phyloP scores from a whole-genome alignment of 2,888 invertebrate species.

The Ormyrus pomaceus region DNA sequence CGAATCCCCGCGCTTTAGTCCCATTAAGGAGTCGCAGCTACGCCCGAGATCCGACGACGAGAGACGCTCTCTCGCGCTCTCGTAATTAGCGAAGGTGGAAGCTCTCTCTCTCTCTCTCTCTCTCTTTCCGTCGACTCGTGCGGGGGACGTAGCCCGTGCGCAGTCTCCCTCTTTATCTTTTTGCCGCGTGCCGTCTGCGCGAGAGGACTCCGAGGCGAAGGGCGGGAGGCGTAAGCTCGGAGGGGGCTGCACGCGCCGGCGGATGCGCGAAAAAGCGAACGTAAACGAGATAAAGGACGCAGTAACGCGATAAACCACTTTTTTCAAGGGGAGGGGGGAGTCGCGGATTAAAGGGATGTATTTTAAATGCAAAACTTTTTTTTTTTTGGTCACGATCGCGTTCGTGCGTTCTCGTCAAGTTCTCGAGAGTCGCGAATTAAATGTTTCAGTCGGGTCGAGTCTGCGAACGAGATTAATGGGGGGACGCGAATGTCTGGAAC shows the following conservation, averaged over 20 bases:
- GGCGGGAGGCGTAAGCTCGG: too few species aligned
- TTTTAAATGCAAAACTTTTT: too few species aligned
- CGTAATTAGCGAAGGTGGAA: constrained; percentile 42
- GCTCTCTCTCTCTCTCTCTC: not conserved
- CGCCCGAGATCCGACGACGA: constrained; percentile 2
- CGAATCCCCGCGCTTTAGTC: constrained; percentile 31
- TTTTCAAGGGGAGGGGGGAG: too few species aligned
- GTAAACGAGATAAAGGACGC: not conserved
- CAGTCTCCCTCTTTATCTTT: too few species aligned
- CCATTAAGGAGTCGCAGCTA: constrained; percentile 13
- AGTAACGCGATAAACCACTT: not conserved
- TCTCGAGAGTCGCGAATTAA: not conserved
- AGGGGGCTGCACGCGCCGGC: not conserved
- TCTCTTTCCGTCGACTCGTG: not conserved
- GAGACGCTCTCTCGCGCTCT: not conserved
- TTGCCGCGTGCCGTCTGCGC: too few species aligned
- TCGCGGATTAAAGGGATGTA: too few species aligned
- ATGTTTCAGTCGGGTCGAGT: not conserved
- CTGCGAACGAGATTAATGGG: too few species aligned
- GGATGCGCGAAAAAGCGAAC: not conserved
- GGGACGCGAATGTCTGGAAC: too few species aligned
- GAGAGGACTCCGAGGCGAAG: too few species aligned
- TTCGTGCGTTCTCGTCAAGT: too few species aligned
- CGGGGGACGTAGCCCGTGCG: too few species aligned
- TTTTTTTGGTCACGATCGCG: too few species aligned